Evolutionary conservation across 2,888 invertebrate genomes (phyloP).

Genomic region (Stictocephala bisonia): DNA sequence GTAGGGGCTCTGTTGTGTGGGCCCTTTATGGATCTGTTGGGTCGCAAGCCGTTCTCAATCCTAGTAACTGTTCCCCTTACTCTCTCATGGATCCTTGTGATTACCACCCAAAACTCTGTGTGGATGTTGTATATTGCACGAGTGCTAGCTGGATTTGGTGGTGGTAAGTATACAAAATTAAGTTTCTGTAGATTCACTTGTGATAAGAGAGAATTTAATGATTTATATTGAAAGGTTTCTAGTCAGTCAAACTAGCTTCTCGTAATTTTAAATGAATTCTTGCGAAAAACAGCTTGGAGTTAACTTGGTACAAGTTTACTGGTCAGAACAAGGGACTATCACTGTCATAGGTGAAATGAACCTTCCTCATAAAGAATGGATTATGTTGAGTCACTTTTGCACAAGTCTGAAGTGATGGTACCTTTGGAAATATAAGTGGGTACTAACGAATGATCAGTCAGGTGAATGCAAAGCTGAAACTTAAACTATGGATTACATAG

Average conservation of each 20-base stretch:
- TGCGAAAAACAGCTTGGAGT: no score
- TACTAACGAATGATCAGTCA: no score
- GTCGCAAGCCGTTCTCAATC: slow-evolving; percentile 67
- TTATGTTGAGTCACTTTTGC: no score
- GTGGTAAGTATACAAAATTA: slow-evolving; percentile 62
- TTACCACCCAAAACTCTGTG: slow-evolving; percentile 63
- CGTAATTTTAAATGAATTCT: neutral
- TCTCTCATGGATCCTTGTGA: slow-evolving; percentile 67
- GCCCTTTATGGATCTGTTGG: slow-evolving; percentile 70
- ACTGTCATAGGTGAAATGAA: no score
- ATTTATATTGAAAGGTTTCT: neutral
- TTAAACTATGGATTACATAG: no score
- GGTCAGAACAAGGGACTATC: no score
- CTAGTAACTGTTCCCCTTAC: slow-evolving; percentile 66
- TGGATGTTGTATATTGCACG: slow-evolving; percentile 66
- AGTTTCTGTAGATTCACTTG: neutral
- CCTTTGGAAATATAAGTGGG: no score
- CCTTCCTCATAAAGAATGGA: no score
- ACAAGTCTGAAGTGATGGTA: no score
- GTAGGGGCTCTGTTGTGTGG: slow-evolving; percentile 68
- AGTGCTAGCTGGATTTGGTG: slow-evolving; percentile 68
- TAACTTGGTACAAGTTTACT: no score
- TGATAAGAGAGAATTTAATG: neutral
- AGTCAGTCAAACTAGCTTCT: neutral
- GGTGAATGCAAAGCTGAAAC: no score